Base-by-base conservation (phyloP, 1,140 invertebrate species). In the Lepidurus packardi region DNA sequence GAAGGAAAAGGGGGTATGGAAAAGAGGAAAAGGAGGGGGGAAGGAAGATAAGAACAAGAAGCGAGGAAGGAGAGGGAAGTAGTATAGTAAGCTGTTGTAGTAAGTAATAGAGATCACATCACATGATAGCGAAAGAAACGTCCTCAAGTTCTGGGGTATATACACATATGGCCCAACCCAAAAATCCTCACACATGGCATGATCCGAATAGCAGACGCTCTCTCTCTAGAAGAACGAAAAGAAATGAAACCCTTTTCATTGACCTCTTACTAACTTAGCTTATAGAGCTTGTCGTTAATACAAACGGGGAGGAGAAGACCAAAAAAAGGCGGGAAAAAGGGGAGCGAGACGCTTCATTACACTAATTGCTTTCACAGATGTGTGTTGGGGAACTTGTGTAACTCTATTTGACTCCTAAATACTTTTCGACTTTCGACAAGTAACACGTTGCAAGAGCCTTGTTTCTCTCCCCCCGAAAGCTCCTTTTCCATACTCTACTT, bases 321-420 rank as follows among this genome's bases (percentile, higher is more conserved):
- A 65, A 65, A 47, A 21, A 77, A 78, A 73, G 41, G 73, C 10
- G 53, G 21, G 77, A 43, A 25, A 41, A 45, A 42, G 45, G 45
- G 73, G 45, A 73, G 13, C 73, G 45, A 44, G 43, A 53, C n/a
- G 75, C 11, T 75, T 16, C 76, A 84, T 83, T 84, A 81, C 76
- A 80, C 82, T 73, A 65, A 81, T 82, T 77, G 81, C 82, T 82
- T 81, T 81, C 81, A 81, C 82, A 80, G 77, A 80, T 81, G 80
- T 79, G 79, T 65, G 53, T 4, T 65, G 53, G 16, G 53, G 21
- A 21, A 9, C 41, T 10, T 74, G 10, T 74, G 16, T 10, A 41
- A 25, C 24, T 74, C 10, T 25, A 74, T 74, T 24, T 74, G 73
- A 74, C 24, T 74, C 7, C 73, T 74, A 16, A 25, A 10, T 74